Percentiles rank a stretch among this genome's conserved stretches.
phyloP scores from a whole-genome alignment of 1,140 invertebrate genomes.

The Cyphomyrmex costatus region DNA sequence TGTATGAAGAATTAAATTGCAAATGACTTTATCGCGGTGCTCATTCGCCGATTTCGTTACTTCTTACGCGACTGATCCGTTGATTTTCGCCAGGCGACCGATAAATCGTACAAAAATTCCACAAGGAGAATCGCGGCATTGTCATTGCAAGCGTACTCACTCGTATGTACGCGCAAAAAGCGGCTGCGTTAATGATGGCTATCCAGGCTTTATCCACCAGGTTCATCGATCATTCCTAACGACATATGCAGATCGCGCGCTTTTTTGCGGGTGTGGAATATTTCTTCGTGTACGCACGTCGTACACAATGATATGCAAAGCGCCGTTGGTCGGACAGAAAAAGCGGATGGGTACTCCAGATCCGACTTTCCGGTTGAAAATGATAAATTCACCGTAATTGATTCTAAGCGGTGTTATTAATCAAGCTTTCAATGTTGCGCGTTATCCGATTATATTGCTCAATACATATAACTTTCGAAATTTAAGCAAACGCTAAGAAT shows the following conservation, averaged over 20 bases:
- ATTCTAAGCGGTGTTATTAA: constrained; percentile 32
- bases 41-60: constrained; percentile 39
- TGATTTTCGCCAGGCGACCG: constrained; percentile 18
- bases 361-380: constrained; percentile 17
- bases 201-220: constrained; percentile 10
- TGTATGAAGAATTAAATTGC: constrained; percentile 62
- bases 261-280: constrained; percentile 16
- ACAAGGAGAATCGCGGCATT: constrained; percentile 46
- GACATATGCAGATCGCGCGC: constrained; percentile 52
- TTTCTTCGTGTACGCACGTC: constrained; percentile 49
- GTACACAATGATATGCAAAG: constrained; percentile 56
- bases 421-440: not conserved
- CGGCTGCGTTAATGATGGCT: constrained; percentile 54
- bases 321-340: not conserved
- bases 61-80: constrained; percentile 38
- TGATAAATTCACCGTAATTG: constrained; percentile 33
- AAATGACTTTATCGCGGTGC: constrained; percentile 16
- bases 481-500: not conserved
- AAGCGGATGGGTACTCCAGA: not conserved
- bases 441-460: not conserved
- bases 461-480: not conserved
- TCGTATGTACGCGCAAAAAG: constrained; percentile 46
- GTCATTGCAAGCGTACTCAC: constrained; percentile 25
- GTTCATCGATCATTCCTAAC: constrained; percentile 63
- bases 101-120: constrained; percentile 55